Evolutionary conservation across 2,888 invertebrate species (phyloP).

Genomic region (Tachina lurida): DNA sequence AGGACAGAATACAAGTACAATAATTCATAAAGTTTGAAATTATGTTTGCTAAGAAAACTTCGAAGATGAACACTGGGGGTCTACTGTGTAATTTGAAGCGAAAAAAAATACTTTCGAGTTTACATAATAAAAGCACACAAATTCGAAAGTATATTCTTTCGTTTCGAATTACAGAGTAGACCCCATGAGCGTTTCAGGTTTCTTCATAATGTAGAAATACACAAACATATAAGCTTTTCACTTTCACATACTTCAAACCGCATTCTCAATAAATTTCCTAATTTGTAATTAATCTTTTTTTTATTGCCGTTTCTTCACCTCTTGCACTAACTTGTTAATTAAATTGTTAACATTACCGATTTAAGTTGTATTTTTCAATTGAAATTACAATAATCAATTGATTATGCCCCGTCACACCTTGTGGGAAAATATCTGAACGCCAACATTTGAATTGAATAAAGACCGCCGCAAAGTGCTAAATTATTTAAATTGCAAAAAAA

Average conservation of each 20-base stretch:
- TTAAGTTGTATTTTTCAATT: neutral
- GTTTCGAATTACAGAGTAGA: too few relatives aligned
- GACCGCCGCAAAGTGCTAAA: conserved; percentile 2
- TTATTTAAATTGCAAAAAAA: conserved; percentile 28
- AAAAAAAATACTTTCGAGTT: too few relatives aligned
- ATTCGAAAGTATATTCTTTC: too few relatives aligned
- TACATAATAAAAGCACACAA: too few relatives aligned
- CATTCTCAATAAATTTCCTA: conserved; percentile 7
- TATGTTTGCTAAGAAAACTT: too few relatives aligned
- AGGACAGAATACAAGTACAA: too few relatives aligned
- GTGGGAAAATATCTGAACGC: conserved; percentile 62
- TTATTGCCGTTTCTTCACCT: neutral
- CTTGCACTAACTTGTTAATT: neutral
- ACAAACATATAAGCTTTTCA: neutral
- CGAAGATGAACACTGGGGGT: too few relatives aligned
- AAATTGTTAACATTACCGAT: conserved; percentile 2
- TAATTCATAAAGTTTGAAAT: too few relatives aligned
- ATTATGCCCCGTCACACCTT: conserved; percentile 25
- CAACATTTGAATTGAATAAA: conserved; percentile 39
- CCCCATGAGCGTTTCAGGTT: too few relatives aligned
- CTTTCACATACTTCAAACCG: conserved; percentile 3
- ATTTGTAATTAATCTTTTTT: conserved; percentile 31
- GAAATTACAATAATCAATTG: conserved; percentile 26
- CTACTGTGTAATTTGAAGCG: too few relatives aligned
- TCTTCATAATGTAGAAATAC: too few relatives aligned